Evolutionary conservation across 2,113 vertebrate species (phyloP).

Genomic region (Myiagra hebetior): DNA sequence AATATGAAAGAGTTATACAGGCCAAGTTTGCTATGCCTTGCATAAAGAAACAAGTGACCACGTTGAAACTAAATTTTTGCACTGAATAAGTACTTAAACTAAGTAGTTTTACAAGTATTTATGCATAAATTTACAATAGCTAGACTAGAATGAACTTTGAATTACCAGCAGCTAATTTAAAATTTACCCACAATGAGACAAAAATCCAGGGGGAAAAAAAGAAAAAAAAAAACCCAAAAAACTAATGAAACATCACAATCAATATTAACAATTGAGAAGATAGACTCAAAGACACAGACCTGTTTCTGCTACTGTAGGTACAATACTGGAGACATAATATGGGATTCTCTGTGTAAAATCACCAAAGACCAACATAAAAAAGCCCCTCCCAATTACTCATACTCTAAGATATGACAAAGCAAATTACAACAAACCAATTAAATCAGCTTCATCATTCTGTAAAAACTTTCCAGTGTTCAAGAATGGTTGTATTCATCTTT

Average conservation of each 20-base stretch:
- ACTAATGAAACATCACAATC: background rate
- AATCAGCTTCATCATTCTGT: background rate
- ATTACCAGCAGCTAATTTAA: background rate
- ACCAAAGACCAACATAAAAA: background rate
- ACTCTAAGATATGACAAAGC: background rate
- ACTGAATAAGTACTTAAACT: background rate
- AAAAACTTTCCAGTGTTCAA: background rate
- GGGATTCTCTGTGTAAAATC: background rate
- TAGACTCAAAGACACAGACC: background rate
- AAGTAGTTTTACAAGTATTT: background rate
- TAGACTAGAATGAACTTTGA: background rate
- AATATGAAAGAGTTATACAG: background rate
- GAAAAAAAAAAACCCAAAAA: background rate
- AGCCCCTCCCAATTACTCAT: background rate
- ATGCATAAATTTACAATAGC: background rate
- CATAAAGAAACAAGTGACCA: background rate
- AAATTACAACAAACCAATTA: background rate
- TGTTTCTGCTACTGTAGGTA: background rate
- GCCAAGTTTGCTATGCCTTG: background rate
- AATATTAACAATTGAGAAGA: background rate
- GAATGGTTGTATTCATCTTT: background rate
- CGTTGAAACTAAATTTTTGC: background rate
- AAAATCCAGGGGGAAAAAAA: background rate
- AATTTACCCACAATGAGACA: background rate
- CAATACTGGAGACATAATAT: background rate